Base-by-base conservation (phyloP, 1,140 invertebrate genomes). In the Dendroctonus ponderosae region DNA sequence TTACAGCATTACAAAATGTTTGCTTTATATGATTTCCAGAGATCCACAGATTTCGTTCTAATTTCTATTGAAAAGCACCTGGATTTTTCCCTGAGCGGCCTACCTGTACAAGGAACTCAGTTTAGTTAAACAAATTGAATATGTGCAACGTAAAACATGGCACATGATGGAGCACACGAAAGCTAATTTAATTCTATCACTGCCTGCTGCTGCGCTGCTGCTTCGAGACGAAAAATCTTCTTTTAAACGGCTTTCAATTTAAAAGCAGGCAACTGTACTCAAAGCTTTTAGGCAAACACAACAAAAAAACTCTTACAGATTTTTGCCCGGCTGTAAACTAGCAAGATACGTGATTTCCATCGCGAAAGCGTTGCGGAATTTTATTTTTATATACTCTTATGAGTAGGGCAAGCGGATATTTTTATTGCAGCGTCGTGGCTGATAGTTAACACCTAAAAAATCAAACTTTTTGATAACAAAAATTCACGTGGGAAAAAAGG, bases 211-310 rank as follows among this genome's bases (percentile, higher is more conserved):
- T 26, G 26, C 43, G 53, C 44, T 11, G 57, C 39, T 38, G 14
- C 46, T 50, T 9, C 12, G 11, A 62, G 46, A 62, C 59, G 59
- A 62, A 62, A 62, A 62, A 50, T 62, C 59, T 62, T n/a, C 59
- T 62, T 59, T 26, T 40, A 50, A 62, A 51, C 46, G 49, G 59
- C 59, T 62, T 62, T 62, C 46, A 62, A 49, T 46, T 50, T 62
- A 50, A 62, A 62, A 62, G 48, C 59, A 38, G 48, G 59, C 44
- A 40, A 62, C 59, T 62, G 37, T 49, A 50, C 44, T 49, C 6
- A 51, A 37, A 39, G 59, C 59, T 62, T 15, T 62, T 62, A 62
- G 48, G 59, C 44, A 62, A 62, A 62, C 48, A 62, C 26, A 39
- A 39, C 46, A 62, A 50, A 59, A 62, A 56, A 56, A 11, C 14